Evolutionary conservation across 2,797 vertebrate species (phyloP).

Genomic region (Streptopelia turtur): DNA sequence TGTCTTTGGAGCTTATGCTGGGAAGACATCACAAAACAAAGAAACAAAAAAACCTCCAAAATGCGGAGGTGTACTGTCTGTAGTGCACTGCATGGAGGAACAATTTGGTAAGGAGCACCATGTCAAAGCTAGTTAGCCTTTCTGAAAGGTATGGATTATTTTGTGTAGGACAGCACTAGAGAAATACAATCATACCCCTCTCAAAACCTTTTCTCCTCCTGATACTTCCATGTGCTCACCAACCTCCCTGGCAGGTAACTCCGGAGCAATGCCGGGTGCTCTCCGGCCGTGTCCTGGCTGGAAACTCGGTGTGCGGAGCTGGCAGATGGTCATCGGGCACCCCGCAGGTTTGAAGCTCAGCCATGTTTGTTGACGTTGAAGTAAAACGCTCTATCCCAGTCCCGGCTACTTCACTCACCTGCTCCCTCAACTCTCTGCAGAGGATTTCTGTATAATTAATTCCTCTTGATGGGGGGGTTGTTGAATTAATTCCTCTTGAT

Average conservation of each 20-base stretch:
- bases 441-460: not conserved
- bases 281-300: not conserved
- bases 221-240: not conserved
- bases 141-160: accelerated
- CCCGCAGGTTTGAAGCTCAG: not conserved
- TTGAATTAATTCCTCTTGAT: not conserved
- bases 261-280: not conserved
- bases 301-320: not conserved
- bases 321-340: not conserved
- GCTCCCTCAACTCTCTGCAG: not conserved
- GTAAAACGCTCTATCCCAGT: not conserved
- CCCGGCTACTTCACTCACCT: not conserved
- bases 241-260: not conserved
- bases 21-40: not conserved
- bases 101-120: not conserved
- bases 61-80: not conserved
- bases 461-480: not conserved
- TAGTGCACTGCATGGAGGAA: accelerated
- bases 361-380: not conserved
- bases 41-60: not conserved
- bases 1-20: not conserved
- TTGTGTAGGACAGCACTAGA: not conserved
- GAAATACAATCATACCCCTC: not conserved
- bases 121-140: not conserved
- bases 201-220: not conserved